phyloP scores from a whole-genome alignment of 1,140 invertebrate genomes.

The Zaprionus capensis region DNA sequence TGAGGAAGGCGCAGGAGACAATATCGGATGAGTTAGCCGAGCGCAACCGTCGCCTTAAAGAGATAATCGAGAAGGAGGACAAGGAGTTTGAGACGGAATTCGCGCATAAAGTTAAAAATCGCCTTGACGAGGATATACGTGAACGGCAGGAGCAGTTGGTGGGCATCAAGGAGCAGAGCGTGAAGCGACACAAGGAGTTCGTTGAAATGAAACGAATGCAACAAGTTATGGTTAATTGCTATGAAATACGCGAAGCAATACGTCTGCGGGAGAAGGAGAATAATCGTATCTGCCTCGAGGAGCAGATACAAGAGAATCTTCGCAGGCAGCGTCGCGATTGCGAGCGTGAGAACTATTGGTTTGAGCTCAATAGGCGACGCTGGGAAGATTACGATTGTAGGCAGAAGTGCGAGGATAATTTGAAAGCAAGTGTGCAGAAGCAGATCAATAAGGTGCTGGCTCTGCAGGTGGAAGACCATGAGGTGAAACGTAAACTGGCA shows the following conservation, averaged over 20 bases:
- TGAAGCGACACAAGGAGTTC: slow-evolving; percentile 53
- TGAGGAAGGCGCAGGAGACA: slow-evolving; percentile 58
- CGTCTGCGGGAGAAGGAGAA: slow-evolving; percentile 57
- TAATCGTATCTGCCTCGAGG: slow-evolving; percentile 60
- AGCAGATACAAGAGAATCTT: slow-evolving; percentile 72
- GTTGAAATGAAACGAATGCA: slow-evolving; percentile 62
- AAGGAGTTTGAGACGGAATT: slow-evolving; percentile 73
- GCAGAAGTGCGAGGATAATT: slow-evolving; percentile 41
- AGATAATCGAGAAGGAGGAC: slow-evolving; percentile 67
- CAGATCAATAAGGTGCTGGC: slow-evolving; percentile 50
- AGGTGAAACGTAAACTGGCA: slow-evolving; percentile 42
- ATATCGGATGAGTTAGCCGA: slow-evolving; percentile 54
- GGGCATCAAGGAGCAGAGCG: slow-evolving; percentile 58
- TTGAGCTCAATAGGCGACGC: slow-evolving; percentile 57
- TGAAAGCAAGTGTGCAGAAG: slow-evolving; percentile 41
- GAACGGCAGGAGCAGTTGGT: slow-evolving; percentile 63
- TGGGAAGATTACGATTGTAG: slow-evolving; percentile 56
- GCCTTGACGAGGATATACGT: slow-evolving; percentile 69
- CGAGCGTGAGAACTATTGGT: slow-evolving; percentile 62
- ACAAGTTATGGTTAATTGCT: slow-evolving; percentile 69
- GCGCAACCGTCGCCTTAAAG: slow-evolving; percentile 51
- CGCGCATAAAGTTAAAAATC: slow-evolving; percentile 66
- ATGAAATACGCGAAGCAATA: slow-evolving; percentile 73
- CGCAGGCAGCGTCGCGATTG: slow-evolving; percentile 52
- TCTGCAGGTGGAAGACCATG: slow-evolving; percentile 57